These are phyloP conservation scores for Oryctes rhinoceros DNA, from an alignment of 1,140 invertebrate genomes.

Conservation along the genomic window DNA sequence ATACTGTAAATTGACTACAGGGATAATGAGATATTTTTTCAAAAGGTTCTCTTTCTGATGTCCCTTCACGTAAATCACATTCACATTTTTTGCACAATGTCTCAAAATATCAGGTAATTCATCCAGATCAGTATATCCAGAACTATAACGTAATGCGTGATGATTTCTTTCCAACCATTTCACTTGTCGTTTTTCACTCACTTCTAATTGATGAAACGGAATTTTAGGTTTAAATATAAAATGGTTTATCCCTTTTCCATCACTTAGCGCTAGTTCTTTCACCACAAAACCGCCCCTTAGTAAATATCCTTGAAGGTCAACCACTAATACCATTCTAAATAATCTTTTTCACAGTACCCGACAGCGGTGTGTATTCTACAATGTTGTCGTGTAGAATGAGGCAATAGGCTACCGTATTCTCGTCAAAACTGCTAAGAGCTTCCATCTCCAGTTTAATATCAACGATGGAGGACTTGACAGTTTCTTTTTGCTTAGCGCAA, in stretches of 20 bases:
- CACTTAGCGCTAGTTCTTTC: neutral
- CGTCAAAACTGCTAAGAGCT: too few relatives aligned
- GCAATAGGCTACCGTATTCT: neutral
- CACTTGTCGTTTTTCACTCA: too few relatives aligned
- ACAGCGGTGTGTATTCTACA: slow-evolving; percentile 21
- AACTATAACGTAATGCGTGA: neutral
- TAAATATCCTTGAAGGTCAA: neutral
- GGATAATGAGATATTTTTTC: neutral
- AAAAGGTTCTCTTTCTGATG: neutral
- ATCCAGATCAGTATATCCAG: neutral
- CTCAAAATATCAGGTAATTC: neutral
- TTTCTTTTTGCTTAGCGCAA: too few relatives aligned
- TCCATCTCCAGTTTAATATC: too few relatives aligned
- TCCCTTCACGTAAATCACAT: too few relatives aligned
- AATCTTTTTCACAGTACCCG: neutral
- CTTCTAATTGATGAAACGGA: too few relatives aligned
- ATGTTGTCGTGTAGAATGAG: slow-evolving; percentile 14
- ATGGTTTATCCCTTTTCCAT: neutral
- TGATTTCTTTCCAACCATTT: too few relatives aligned
- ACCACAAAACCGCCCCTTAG: slow-evolving; percentile 13
- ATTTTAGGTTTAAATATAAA: slow-evolving; percentile 13
- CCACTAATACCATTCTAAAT: neutral
- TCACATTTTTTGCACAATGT: neutral
- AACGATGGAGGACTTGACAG: too few relatives aligned
- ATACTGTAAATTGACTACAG: neutral